Base-by-base conservation (phyloP, 2,888 invertebrate genomes). In the Gortyna flavago region DNA sequence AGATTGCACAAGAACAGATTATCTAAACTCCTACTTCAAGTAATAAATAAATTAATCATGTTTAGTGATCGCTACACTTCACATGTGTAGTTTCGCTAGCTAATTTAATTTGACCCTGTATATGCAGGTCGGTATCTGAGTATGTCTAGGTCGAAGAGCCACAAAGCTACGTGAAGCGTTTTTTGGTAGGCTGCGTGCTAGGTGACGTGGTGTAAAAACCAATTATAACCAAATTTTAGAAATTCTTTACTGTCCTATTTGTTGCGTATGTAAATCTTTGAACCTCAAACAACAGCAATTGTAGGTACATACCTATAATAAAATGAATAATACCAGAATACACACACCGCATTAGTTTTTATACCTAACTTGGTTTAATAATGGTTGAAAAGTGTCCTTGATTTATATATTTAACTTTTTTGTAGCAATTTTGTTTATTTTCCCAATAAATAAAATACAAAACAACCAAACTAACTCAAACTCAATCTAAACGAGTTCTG, bases 401-500 rank as follows among this genome's bases (percentile, higher is more conserved):
- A n/a, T 2, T 41, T 66, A n/a, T 25, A 64, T n/a, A 16, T 38
- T 64, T 35, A 18, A 18, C 29, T 18, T 21, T 48, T 48, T 18
- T 41, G 6, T n/a, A 18, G 21, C 6, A 18, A 21, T 25, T 13
- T 32, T 25, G 32, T 32, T 67, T 48, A 48, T 48, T 48, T 67
- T 67, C 1, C 13, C 4, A 29, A 13, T 67, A 29, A 66, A 11
- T 4, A 32, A 48, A 68, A 57, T 68, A 25, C 25, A 25, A 32
- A 32, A 32, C 9, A 57, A 68, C n/a, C 18, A 57, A 44, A 21
- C 35, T 11, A 35, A 35, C 35, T 18, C 11, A 29, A 79, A 51
- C 51, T 32, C n/a, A 51, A 77, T 44, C 8, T n/a, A 44, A 78
- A 41, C 29, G 71, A 64, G 41, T 18, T 44, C 62, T 64, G 21